Evolutionary conservation across 2,888 invertebrate genomes (phyloP).

Genomic region (Beris chalybata): DNA sequence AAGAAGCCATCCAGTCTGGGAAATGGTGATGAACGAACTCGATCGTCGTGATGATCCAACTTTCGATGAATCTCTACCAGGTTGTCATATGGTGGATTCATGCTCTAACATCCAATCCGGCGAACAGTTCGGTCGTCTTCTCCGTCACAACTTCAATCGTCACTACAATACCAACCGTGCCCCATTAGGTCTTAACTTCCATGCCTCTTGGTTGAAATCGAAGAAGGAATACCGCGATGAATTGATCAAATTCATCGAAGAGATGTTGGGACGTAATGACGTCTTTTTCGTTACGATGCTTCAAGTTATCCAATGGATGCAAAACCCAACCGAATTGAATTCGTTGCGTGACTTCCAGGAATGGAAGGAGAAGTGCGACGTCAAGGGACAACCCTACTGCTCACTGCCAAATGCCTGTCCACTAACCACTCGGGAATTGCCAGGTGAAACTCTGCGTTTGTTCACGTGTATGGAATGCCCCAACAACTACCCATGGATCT

Average conservation of each 20-base stretch:
- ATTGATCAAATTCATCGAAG: slow-evolving; percentile 89
- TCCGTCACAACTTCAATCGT: slow-evolving; percentile 93
- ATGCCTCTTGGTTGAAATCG: slow-evolving; percentile 92
- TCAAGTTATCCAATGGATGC: slow-evolving; percentile 95
- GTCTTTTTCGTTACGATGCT: slow-evolving; percentile 92
- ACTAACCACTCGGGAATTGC: slow-evolving; percentile 83
- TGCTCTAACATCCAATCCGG: slow-evolving; percentile 91
- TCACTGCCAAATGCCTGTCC: slow-evolving; percentile 91
- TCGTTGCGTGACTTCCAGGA: slow-evolving; percentile 88
- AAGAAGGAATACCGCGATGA: slow-evolving; percentile 92
- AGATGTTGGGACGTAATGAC: slow-evolving; percentile 85
- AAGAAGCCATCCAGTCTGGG: slow-evolving; percentile 90
- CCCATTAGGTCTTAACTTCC: slow-evolving; percentile 90
- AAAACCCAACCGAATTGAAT: slow-evolving; percentile 86
- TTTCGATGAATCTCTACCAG: slow-evolving; percentile 89
- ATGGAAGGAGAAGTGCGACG: slow-evolving; percentile 95
- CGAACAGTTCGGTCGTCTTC: slow-evolving; percentile 84
- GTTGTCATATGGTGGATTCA: slow-evolving; percentile 93
- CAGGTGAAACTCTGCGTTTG: slow-evolving; percentile 87
- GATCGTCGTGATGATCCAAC: slow-evolving; percentile 92
- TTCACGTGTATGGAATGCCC: slow-evolving; percentile 97
- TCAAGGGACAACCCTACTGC: slow-evolving; percentile 91
- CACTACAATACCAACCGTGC: slow-evolving; percentile 93
- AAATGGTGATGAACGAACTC: slow-evolving; percentile 94
- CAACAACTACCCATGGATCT: slow-evolving; percentile 92